Evolutionary conservation across 2,797 vertebrate species (phyloP), one percentile per base, ranked within the genome.

Genomic region (Crocodylus rhombifer): DNA sequence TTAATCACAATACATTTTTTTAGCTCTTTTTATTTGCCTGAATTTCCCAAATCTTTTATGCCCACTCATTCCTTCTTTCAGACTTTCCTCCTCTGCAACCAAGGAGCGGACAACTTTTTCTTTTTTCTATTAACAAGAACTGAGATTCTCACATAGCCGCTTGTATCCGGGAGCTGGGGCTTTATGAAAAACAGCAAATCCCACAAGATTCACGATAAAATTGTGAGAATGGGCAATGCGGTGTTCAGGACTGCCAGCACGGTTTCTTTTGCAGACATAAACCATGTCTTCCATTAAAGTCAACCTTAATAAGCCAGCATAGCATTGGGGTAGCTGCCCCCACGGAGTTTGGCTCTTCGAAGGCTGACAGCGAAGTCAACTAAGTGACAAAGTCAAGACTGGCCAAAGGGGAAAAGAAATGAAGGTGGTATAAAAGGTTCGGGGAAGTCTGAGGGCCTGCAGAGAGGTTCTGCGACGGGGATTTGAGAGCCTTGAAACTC

Each of bases 401-500:
- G 14, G 23, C 51, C 69, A 51, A 7, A 16, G 33, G 36, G 15
- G 69, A 25, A 77, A 23, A 0, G 2, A 3, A 57, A 26, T 63
- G 63, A 78, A 20, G 77, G 7, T 5, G 21, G 71, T 33, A 4
- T 2, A 2, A 26, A 5, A 69, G 61, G 7, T 1, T 87, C 1
- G 65, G 58, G 71, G 28, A 57, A 15, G 3, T 23, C 3, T 2
- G 80, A 76, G 60, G 26, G 20, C 42, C 63, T n/a, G 60, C 63
- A 56, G 51, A 0, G 1, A 65, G 61, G 21, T 23, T 67, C 42
- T 74, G 55, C 15, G 36, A 8, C 26, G 36, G 36, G 23, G 23
- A 51, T 16, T 14, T 73, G 36, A 73, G 26, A 36, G 14, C 36
- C 36, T 16, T 14, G 36, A 15, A 14, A 26, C 42, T 51, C 42